phyloP scores from a whole-genome alignment of 1,140 invertebrate species.

The Eriocheir sinensis region DNA sequence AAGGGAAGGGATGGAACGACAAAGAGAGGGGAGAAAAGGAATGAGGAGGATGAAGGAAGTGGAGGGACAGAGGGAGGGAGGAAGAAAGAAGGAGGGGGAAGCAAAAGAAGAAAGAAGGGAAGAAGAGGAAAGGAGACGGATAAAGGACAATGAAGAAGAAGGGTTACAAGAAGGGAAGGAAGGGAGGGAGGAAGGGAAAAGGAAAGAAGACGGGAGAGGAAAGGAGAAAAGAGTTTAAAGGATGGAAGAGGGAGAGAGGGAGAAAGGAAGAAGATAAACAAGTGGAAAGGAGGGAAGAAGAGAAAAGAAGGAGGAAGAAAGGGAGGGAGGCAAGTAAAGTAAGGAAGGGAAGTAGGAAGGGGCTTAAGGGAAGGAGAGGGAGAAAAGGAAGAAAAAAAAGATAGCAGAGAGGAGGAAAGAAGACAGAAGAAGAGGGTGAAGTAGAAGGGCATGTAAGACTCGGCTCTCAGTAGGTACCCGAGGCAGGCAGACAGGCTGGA shows the following conservation, averaged over 20 bases:
- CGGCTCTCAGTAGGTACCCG: no score
- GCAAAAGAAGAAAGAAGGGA: neutral
- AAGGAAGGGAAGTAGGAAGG: neutral
- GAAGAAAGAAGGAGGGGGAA: neutral
- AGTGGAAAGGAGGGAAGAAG: neutral
- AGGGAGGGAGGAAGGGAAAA: neutral
- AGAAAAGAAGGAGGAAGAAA: neutral
- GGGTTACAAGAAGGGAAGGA: neutral
- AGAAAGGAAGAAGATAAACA: neutral
- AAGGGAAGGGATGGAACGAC: neutral
- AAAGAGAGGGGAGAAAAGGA: neutral
- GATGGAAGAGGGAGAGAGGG: conserved; percentile 3
- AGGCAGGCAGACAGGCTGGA: no score
- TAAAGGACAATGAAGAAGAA: neutral
- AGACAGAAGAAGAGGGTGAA: no score
- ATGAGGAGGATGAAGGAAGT: neutral
- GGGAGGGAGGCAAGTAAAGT: neutral
- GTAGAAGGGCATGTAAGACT: no score
- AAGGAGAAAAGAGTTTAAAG: neutral
- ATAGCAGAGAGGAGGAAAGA: no score
- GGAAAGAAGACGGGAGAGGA: neutral
- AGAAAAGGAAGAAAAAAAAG: no score
- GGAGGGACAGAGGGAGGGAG: neutral
- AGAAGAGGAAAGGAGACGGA: neutral
- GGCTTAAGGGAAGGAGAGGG: neutral